Base-by-base conservation (phyloP, 2,888 invertebrate genomes). In the Priocnemis perturbator region DNA sequence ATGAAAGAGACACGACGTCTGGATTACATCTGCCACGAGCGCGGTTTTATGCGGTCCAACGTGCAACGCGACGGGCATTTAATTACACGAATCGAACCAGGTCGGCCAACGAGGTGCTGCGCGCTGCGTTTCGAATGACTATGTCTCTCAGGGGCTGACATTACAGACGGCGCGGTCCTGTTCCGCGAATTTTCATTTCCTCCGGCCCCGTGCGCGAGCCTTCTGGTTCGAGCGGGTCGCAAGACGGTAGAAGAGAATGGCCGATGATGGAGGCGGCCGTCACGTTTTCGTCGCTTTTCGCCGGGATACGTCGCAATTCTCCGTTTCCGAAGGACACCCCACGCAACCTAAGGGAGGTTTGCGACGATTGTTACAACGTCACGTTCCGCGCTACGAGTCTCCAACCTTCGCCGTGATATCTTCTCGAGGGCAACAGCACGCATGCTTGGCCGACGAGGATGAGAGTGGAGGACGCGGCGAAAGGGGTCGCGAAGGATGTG, bases 231-330 rank as follows among this genome's bases (percentile, higher is more conserved):
- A 9, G 17, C 47, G 47, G 7, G 37, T 9, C 37, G 37, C 37
- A 37, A 37, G 37, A 37, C 37, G 37, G 37, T 37, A 11, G 4
- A 11, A 37, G 37, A 11, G 37, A 37, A 37, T 37, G 11, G 37
- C 1, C 11, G 37, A 37, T 37, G 4, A 26, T 3, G 37, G 37
- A 37, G 11, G 11, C 14, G 17, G 50, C 11, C 17, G 50, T 19
- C 50, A 17, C 50, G 20, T 50, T 50, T 50, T n/a, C 20, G 5
- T n/a, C 17, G 17, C 50, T 19, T 50, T 26, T 26, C 70, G 64
- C 59, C 62, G 53, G 73, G 73, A 78, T 73, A 75, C 75, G 75
- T 75, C 78, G 77, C 77, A 77, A 77, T 77, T 77, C 78, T 77
- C 77, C 77, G n/a, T 78, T 74, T 78, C 78, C 77, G 77, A 71